A percentile compares a stretch with the other conserved stretches of the same genome.
These are phyloP conservation scores for Acanthopagrus latus DNA, from an alignment of 2,797 vertebrate genomes.

Conservation along the genomic window DNA sequence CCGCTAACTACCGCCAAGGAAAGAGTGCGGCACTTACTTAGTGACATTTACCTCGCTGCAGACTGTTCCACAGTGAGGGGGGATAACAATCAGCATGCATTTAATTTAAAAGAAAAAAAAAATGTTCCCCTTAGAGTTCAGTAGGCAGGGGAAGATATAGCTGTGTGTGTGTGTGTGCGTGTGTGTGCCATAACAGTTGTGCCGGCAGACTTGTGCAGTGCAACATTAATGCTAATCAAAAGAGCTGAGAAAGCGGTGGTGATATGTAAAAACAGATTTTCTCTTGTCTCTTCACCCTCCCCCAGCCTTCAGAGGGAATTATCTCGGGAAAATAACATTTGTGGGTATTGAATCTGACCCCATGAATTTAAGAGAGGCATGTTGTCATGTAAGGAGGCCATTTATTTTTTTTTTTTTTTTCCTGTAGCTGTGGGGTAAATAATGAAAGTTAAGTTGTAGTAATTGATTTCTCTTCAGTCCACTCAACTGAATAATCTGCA, in stretches of 20 bases:
- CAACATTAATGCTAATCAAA: conserved; percentile 81
- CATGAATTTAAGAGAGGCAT: conserved; percentile 54
- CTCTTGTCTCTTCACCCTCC: conserved; percentile 69
- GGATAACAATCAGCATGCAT: conserved; percentile 80
- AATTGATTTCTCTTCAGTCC: conserved; percentile 84
- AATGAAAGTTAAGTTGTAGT: conserved; percentile 76
- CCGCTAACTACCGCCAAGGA: conserved; percentile 61
- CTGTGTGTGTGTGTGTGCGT: conserved; percentile 35
- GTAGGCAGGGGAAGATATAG: conserved; percentile 47
- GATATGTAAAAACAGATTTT: conserved; percentile 78
- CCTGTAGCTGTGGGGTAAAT: conserved; percentile 62
- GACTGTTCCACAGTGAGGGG: conserved; percentile 57
- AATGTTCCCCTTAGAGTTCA: conserved; percentile 65
- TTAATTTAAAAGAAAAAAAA: conserved; percentile 72
- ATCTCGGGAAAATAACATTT: conserved; percentile 61
- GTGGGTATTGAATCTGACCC: conserved; percentile 68
- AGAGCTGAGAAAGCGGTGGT: conserved; percentile 76
- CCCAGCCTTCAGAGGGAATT: conserved; percentile 40
- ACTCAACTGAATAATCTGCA: conserved; percentile 83
- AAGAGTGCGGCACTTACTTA: conserved; percentile 73
- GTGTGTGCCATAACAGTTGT: conserved; percentile 56
- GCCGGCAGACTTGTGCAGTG: conserved; percentile 65
- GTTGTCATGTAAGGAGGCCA: conserved; percentile 44
- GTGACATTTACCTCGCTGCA: conserved; percentile 78
- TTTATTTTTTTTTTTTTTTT: conserved; percentile 10